Conservation (phyloP, 2,797 vertebrate species). For the Enteromius unitaeniatus region DNA sequence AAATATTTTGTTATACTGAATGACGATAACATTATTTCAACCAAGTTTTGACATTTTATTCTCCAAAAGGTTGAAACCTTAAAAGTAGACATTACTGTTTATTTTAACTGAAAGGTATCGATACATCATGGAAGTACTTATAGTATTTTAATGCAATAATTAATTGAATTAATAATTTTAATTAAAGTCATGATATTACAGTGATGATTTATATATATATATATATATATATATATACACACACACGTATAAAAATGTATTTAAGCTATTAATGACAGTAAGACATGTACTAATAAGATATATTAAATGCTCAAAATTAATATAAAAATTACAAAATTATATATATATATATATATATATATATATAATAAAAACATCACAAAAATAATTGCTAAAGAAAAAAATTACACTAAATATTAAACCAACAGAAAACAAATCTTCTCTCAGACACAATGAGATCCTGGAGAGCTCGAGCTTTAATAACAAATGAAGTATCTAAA, state of each 20-base stretch:
- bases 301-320: background rate
- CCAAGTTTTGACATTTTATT: too few relatives aligned
- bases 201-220: background rate
- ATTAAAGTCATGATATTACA: background rate
- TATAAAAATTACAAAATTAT: too few relatives aligned
- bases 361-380: too few relatives aligned
- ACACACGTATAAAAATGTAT: background rate
- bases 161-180: background rate
- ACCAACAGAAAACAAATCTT: too few relatives aligned
- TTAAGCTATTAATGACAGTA: too few relatives aligned
- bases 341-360: too few relatives aligned
- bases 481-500: conserved; percentile 45
- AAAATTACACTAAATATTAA: too few relatives aligned
- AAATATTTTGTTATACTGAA: too few relatives aligned
- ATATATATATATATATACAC: background rate
- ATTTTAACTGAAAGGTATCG: background rate
- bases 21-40: too few relatives aligned
- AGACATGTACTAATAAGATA: too few relatives aligned
- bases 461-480: conserved; percentile 28
- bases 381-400: too few relatives aligned
- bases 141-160: background rate
- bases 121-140: background rate
- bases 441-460: background rate
- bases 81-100: background rate
- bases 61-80: too few relatives aligned